A percentile compares a stretch with the other conserved stretches of the same genome.
These are phyloP conservation scores for Gymnocheta viridis DNA, from an alignment of 2,888 invertebrate species.

Conservation along the genomic window DNA sequence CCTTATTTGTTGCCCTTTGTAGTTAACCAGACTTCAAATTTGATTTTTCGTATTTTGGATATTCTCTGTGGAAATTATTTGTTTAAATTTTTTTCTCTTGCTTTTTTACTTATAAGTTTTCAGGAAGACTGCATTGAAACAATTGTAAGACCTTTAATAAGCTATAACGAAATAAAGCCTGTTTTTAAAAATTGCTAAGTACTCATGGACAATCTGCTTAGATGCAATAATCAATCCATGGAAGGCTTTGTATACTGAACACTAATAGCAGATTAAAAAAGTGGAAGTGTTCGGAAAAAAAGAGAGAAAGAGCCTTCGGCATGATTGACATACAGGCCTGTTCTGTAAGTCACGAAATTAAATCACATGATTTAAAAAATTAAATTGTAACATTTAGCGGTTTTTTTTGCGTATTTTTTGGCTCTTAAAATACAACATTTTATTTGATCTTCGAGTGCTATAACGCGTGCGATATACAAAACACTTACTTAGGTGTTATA, in stretches of 20 bases:
- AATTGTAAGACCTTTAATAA: background rate
- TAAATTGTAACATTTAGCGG: too few species aligned
- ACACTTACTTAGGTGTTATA: too few species aligned
- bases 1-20: background rate
- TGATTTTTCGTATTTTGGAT: constrained; percentile 15
- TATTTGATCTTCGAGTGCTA: too few species aligned
- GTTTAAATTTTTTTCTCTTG: constrained; percentile 16
- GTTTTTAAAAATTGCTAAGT: constrained; percentile 6
- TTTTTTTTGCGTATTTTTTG: too few species aligned
- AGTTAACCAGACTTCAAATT: constrained; percentile 38
- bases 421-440: too few species aligned
- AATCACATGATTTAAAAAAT: too few species aligned
- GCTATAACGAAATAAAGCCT: background rate
- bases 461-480: too few species aligned
- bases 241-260: background rate
- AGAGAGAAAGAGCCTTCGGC: too few species aligned
- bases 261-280: too few species aligned
- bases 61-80: constrained; percentile 59
- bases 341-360: too few species aligned
- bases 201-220: constrained; percentile 33
- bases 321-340: too few species aligned
- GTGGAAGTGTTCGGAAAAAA: too few species aligned
- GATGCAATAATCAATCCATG: background rate
- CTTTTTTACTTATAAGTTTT: background rate
- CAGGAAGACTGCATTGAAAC: background rate